phyloP scores from a whole-genome alignment of 2,888 invertebrate genomes.

The Zaprionus bogoriensis region DNA sequence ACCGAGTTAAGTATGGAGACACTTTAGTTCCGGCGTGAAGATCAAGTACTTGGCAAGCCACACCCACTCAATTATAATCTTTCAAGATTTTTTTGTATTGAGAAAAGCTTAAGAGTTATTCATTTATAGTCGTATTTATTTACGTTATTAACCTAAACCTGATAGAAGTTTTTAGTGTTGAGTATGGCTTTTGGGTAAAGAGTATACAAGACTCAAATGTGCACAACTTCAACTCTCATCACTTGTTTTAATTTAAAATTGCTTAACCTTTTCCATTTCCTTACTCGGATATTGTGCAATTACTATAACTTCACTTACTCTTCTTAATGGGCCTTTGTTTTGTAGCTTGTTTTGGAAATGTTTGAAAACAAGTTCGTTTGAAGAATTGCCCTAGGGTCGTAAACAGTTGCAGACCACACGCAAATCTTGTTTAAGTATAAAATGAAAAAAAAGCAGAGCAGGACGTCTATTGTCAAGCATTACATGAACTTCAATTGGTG shows the following conservation, averaged over 20 bases:
- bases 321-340: constrained; percentile 11
- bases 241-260: not conserved
- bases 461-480: constrained; percentile 22
- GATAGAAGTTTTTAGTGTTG: too few species aligned
- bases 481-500: constrained; percentile 58
- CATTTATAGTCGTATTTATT: not conserved
- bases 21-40: too few species aligned
- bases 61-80: too few species aligned
- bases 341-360: constrained; percentile 26
- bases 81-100: too few species aligned
- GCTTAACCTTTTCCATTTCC: not conserved
- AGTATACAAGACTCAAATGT: too few species aligned
- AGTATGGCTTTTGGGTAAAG: too few species aligned
- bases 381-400: constrained; percentile 25
- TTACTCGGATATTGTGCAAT: constrained; percentile 27
- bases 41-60: too few species aligned
- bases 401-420: not conserved
- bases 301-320: not conserved
- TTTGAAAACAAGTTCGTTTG: constrained; percentile 39
- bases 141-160: not conserved
- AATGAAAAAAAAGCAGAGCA: not conserved
- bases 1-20: too few species aligned
- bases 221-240: too few species aligned
- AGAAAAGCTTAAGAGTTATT: too few species aligned
- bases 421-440: not conserved